Base-by-base conservation (phyloP, 2,888 invertebrate species). In the Craniophora ligustri region DNA sequence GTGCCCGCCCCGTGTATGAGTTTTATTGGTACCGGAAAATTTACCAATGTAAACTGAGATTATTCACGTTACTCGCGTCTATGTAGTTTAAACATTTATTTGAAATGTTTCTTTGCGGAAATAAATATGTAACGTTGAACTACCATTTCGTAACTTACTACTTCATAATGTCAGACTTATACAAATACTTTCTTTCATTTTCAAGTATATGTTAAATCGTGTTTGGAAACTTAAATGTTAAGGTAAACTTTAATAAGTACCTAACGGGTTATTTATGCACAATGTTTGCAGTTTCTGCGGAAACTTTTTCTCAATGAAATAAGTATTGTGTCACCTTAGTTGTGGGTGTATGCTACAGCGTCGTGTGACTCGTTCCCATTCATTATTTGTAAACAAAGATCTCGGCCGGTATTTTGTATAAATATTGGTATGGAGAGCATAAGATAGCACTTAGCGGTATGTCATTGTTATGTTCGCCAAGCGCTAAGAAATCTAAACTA, bases 381-480 rank as follows among this genome's bases (percentile, higher is more conserved):
- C 84, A 86, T 88, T 84, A 84, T 85, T 84, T 83, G 85, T 85
- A 80, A 86, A 86, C 82, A 86, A 78, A 81, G 72, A 70, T 70
- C 61, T 75, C 79, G 75, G 78, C 70, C 71, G 56, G 74, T 69
- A 79, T 76, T 84, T 84, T 79, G 76, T 81, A 81, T 82, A 84
- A 89, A 91, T 87, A 87, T 91, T 90, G 87, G 83, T 81, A 63
- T 68, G 64, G 76, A 76, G 80, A 84, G 82, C 81, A 87, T 79
- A 89, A 86, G 85, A 87, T 82, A 76, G 82, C 88, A 89, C 88
- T 90, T 89, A 88, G 82, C 82, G 79, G 78, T 77, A 79, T 82
- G 83, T 82, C 82, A 85, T 83, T 86, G 84, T 88, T 83, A 71
- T 81, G 77, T 83, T 79, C 77, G 49, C 53, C 67, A 71, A 79